These are phyloP conservation scores for Haliclystus octoradiatus DNA, from an alignment of 30 jellyfish, hydroid and myxozoan species.

Conservation along the genomic window DNA sequence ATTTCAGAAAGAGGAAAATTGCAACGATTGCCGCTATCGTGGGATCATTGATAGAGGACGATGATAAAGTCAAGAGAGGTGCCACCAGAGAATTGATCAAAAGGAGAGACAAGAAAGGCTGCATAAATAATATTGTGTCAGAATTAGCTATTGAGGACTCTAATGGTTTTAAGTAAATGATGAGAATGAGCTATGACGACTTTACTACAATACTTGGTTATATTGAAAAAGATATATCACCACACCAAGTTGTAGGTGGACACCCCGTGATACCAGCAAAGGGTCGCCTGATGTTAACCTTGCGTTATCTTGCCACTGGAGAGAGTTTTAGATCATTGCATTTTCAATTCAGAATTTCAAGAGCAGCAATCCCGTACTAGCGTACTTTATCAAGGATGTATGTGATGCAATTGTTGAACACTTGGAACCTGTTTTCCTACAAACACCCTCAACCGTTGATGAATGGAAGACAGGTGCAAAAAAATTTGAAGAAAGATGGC, in stretches of 20 bases:
- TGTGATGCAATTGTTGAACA: neutral
- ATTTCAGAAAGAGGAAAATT: too few relatives aligned
- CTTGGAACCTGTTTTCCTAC: slow-evolving; percentile 3
- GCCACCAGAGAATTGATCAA: neutral
- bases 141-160: too few relatives aligned
- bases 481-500: slow-evolving; percentile 24
- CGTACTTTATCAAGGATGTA: neutral
- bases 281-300: slow-evolving; percentile 15
- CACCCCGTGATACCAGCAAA: slow-evolving; percentile 4
- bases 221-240: too few relatives aligned
- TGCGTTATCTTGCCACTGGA: slow-evolving; percentile 29
- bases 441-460: slow-evolving; percentile 3
- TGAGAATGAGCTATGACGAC: too few relatives aligned
- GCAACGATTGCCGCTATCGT: too few relatives aligned
- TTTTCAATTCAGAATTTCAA: slow-evolving; percentile 4
- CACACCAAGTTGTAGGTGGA: neutral
- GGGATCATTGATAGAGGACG: too few relatives aligned
- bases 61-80: neutral
- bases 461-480: slow-evolving; percentile 20
- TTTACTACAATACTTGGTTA: too few relatives aligned
- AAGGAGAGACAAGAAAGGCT: too few relatives aligned
- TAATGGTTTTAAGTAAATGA: too few relatives aligned
- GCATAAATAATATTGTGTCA: too few relatives aligned
- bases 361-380: neutral
- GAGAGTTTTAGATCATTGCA: slow-evolving; percentile 11